phyloP scores from a whole-genome alignment of 2,888 invertebrate species.

The Lottia gigantea region DNA sequence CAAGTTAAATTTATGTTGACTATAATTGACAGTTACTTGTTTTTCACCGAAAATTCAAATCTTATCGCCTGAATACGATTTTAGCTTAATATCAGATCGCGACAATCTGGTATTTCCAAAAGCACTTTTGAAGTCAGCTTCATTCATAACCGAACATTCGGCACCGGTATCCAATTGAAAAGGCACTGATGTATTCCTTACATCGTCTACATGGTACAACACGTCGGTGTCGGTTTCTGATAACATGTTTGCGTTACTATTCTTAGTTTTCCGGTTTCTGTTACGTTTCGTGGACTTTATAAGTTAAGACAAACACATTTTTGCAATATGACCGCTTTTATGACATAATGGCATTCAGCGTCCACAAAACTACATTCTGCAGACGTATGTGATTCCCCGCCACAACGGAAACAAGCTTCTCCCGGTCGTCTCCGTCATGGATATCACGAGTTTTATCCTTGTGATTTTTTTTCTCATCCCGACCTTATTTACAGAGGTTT shows the following conservation, averaged over 20 bases:
- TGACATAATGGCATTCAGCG: neutral
- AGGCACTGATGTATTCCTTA: neutral
- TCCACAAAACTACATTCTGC: neutral
- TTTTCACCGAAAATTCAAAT: neutral
- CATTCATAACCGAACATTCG: neutral
- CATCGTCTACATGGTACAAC: neutral
- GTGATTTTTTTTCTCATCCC: neutral
- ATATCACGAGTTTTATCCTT: neutral
- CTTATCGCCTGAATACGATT: neutral
- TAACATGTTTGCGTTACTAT: neutral
- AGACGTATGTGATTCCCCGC: neutral
- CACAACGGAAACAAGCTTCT: neutral
- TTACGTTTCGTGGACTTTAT: neutral
- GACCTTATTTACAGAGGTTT: neutral
- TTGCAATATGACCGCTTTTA: neutral
- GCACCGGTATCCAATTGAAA: neutral
- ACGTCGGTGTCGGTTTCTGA: neutral
- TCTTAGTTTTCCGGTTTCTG: neutral
- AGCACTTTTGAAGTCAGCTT: neutral
- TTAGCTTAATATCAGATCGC: neutral
- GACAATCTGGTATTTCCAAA: neutral
- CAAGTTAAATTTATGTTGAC: neutral
- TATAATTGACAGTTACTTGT: neutral
- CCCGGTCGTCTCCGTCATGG: neutral
- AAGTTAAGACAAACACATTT: neutral